Evolutionary conservation across 2,113 vertebrate genomes (phyloP).

Genomic region (Diphyllodes magnificus): DNA sequence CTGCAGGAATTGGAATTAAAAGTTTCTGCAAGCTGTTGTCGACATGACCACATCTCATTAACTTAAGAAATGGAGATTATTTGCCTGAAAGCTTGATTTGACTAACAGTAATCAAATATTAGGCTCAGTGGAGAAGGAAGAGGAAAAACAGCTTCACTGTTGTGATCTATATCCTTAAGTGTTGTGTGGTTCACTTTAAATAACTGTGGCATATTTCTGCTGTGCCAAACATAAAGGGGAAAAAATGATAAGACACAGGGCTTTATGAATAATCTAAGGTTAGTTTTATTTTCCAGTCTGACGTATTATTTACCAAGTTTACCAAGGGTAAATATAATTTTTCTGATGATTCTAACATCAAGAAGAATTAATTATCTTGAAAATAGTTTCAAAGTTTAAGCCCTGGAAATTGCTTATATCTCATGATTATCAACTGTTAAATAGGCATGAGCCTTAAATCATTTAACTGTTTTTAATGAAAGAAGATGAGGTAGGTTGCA

Average conservation of each 20-base stretch:
- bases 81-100: conserved; percentile 82
- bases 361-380: conserved; percentile 60
- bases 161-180: conserved; percentile 66
- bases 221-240: conserved; percentile 67
- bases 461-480: conserved; percentile 59
- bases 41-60: conserved; percentile 80
- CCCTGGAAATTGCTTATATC: conserved; percentile 29
- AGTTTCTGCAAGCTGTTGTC: conserved; percentile 83
- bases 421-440: conserved; percentile 28
- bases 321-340: conserved; percentile 51
- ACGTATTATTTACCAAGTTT: conserved; percentile 66
- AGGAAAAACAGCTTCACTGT: conserved; percentile 47
- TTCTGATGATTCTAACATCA: conserved; percentile 41
- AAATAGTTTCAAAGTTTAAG: conserved; percentile 57
- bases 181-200: conserved; percentile 71
- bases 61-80: conserved; percentile 81
- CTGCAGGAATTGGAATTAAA: conserved; percentile 79
- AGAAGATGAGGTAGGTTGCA: conserved; percentile 34
- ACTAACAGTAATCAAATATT: conserved; percentile 82
- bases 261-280: conserved; percentile 68
- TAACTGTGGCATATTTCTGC: conserved; percentile 72
- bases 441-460: conserved; percentile 50
- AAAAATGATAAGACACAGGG: conserved; percentile 46
- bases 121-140: conserved; percentile 57
- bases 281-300: conserved; percentile 69